Evolutionary conservation across 2,113 vertebrate genomes (phyloP).

Genomic region (Vidua chalybeata): DNA sequence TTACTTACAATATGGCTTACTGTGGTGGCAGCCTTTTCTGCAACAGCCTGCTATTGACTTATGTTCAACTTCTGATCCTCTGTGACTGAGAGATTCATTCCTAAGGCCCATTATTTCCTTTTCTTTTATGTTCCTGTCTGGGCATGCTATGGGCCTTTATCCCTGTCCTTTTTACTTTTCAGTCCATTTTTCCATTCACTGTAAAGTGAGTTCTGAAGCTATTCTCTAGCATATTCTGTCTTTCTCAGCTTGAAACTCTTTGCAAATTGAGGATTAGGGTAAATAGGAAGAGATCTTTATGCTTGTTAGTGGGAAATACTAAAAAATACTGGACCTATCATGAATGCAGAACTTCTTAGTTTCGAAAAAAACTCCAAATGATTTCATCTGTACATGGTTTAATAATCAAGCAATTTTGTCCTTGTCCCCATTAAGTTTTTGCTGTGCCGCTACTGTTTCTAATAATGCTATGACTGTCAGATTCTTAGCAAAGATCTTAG

Average conservation of each 20-base stretch:
- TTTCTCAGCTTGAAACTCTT: conserved; percentile 22
- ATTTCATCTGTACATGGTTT: background rate
- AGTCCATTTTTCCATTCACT: conserved; percentile 11
- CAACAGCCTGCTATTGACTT: background rate
- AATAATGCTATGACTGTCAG: background rate
- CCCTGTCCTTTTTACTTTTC: background rate
- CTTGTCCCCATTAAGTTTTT: background rate
- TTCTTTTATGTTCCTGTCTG: background rate
- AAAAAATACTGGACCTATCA: background rate
- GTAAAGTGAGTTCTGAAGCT: conserved; percentile 25
- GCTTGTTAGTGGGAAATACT: conserved; percentile 3
- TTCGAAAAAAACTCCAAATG: background rate
- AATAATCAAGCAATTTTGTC: background rate
- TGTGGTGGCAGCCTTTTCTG: background rate
- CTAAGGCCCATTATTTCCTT: conserved; percentile 26
- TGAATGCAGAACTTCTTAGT: background rate
- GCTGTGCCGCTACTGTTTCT: background rate
- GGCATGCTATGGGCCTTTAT: background rate
- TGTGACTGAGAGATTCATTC: background rate
- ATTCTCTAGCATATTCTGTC: background rate
- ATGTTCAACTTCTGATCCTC: background rate
- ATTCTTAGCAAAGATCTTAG: background rate
- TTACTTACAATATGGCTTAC: background rate
- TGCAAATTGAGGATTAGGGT: conserved; percentile 13
- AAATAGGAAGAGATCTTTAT: conserved; percentile 5